A percentile compares a stretch with the other conserved stretches of the same genome.
phyloP scores from a whole-genome alignment of 2,888 invertebrate genomes.

The Drosophila mimica region DNA sequence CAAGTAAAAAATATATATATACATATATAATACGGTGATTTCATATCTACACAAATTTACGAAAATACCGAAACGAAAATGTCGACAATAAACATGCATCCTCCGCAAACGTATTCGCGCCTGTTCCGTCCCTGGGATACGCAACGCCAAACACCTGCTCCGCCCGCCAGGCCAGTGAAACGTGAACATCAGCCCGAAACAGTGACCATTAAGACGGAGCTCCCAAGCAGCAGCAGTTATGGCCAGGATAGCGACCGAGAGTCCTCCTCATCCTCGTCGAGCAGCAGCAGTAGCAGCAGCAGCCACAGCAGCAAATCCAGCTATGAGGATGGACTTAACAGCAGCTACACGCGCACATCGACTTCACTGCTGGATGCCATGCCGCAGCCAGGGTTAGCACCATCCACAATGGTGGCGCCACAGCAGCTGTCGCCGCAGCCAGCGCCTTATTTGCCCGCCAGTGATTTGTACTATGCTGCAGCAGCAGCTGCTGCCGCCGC shows the following conservation, averaged over 20 bases:
- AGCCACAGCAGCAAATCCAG: constrained; percentile 62
- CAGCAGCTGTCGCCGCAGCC: constrained; percentile 54
- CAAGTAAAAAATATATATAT: constrained; percentile 13
- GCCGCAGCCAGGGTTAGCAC: constrained; percentile 54
- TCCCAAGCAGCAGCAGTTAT: constrained; percentile 44
- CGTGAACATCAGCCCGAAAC: constrained; percentile 48
- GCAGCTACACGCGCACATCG: constrained; percentile 65
- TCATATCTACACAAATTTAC: constrained; percentile 3
- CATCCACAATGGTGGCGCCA: constrained; percentile 28
- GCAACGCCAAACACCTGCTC: constrained; percentile 66
- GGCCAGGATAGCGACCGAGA: constrained; percentile 72
- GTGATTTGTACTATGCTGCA: constrained; percentile 69
- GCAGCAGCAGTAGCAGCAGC: constrained; percentile 28
- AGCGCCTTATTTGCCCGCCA: constrained; percentile 49
- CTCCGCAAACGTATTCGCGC: constrained; percentile 86
- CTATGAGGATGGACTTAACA: constrained; percentile 73
- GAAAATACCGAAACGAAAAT: constrained; percentile 52
- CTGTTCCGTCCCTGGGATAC: constrained; percentile 88
- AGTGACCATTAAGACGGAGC: constrained; percentile 59
- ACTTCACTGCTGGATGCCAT: constrained; percentile 57
- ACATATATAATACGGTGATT: constrained; percentile 16
- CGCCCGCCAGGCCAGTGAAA: constrained; percentile 54
- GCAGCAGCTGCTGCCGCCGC: constrained; percentile 70
- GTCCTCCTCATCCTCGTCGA: constrained; percentile 64
- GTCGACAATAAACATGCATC: constrained; percentile 81